Percentiles rank a stretch among this genome's conserved stretches.
Evolutionary conservation across 2,113 vertebrate species (phyloP).

Genomic region (Engystomops pustulosus): DNA sequence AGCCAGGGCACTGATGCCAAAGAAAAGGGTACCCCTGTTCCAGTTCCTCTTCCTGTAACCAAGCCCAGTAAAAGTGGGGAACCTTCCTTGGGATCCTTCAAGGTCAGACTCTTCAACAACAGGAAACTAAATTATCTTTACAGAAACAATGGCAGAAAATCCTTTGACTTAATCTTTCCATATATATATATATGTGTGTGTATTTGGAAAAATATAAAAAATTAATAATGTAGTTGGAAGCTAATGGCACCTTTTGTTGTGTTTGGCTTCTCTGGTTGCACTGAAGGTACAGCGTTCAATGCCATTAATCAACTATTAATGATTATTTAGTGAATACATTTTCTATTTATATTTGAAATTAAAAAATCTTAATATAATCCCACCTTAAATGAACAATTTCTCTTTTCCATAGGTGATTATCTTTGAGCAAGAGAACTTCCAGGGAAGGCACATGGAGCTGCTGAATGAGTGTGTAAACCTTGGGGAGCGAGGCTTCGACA

Average conservation of each 20-base stretch:
- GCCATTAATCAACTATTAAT: no score
- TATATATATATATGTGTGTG: background rate
- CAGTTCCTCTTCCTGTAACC: constrained; percentile 59
- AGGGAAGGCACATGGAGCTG: constrained; percentile 89
- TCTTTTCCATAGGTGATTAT: constrained; percentile 77
- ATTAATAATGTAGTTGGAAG: no score
- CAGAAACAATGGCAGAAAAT: no score
- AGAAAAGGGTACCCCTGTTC: constrained; percentile 75
- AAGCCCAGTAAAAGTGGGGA: constrained; percentile 82
- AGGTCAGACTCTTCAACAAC: constrained; percentile 74
- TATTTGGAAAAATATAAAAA: no score
- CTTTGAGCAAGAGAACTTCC: constrained; percentile 97
- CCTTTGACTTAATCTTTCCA: no score
- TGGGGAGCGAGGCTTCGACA: constrained; percentile 85
- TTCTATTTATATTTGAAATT: no score
- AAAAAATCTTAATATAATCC: background rate
- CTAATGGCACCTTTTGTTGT: no score
- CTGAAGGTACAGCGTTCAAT: no score
- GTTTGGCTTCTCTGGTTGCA: no score
- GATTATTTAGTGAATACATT: no score
- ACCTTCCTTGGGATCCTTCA: constrained; percentile 79
- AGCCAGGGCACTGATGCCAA: constrained; percentile 82
- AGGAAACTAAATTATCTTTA: background rate
- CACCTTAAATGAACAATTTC: background rate
- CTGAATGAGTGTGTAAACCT: constrained; percentile 88